Evolutionary conservation across 1,140 invertebrate species (phyloP).

Genomic region (Drosophila sucinea): DNA sequence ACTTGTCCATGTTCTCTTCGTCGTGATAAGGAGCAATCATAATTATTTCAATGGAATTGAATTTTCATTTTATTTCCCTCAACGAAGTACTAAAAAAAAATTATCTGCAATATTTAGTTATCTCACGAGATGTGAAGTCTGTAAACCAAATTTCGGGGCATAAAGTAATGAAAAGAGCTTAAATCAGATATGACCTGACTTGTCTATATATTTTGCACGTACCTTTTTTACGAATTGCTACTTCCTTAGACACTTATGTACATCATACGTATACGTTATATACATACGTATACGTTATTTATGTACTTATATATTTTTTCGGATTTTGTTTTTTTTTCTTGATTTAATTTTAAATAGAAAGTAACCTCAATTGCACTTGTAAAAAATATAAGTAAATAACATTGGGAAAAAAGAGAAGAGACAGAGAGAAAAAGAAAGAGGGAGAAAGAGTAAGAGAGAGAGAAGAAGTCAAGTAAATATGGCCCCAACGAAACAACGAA

Average conservation of each 20-base stretch:
- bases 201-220: background rate
- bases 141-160: too few species aligned
- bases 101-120: too few species aligned
- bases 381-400: constrained; percentile 25
- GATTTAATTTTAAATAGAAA: constrained; percentile 32
- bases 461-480: constrained; percentile 2
- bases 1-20: too few species aligned
- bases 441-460: background rate
- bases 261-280: background rate
- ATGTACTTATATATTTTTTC: background rate
- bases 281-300: background rate
- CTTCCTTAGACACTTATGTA: background rate
- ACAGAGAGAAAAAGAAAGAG: background rate
- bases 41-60: too few species aligned
- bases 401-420: constrained; percentile 14
- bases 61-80: too few species aligned
- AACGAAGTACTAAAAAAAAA: too few species aligned
- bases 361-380: constrained; percentile 30
- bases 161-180: too few species aligned
- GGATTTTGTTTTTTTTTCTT: constrained; percentile 11
- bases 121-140: too few species aligned
- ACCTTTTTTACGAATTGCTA: background rate
- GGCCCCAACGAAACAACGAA: too few species aligned
- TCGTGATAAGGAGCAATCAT: too few species aligned
- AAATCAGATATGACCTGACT: too few species aligned